A percentile compares a stretch with the other conserved stretches of the same genome.
Conservation (phyloP, 2,797 vertebrate genomes). For the Poeciliopsis presidionis region DNA sequence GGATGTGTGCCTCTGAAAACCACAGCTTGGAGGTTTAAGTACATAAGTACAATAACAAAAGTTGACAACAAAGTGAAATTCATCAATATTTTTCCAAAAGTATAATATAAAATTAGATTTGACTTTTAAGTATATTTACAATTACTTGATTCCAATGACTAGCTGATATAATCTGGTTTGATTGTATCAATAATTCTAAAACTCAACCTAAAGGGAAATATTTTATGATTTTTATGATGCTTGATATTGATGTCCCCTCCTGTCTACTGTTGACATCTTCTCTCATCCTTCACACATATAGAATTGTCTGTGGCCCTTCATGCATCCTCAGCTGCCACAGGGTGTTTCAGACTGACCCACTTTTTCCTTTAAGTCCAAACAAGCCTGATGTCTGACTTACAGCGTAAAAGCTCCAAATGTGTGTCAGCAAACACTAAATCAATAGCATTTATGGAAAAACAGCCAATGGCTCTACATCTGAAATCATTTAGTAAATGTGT, state of each 20-base stretch:
- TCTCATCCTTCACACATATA: slow-evolving; percentile 9
- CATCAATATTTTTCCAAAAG: not conserved
- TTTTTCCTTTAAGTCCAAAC: slow-evolving; percentile 65
- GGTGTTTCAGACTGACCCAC: slow-evolving; percentile 68
- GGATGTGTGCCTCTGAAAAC: not conserved
- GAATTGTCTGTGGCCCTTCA: slow-evolving; percentile 22
- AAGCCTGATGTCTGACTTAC: slow-evolving; percentile 61
- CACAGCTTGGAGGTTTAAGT: not conserved
- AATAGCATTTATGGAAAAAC: not conserved
- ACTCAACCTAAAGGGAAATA: not conserved
- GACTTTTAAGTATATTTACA: not conserved
- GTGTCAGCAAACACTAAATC: slow-evolving; percentile 52
- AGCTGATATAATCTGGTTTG: too few relatives aligned
- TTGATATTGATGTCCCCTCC: slow-evolving; percentile 4
- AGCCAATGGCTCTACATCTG: not conserved
- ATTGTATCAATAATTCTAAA: not conserved
- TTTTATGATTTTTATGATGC: not conserved
- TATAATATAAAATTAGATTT: not conserved
- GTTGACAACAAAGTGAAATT: not conserved
- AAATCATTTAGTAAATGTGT: slow-evolving; percentile 19
- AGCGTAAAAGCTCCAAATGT: slow-evolving; percentile 45
- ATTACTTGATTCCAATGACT: too few relatives aligned
- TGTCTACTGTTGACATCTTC: slow-evolving; percentile 11
- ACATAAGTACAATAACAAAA: not conserved
- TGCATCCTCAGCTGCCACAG: slow-evolving; percentile 53